These are phyloP conservation scores for Diphyllodes magnificus DNA, from an alignment of 2,113 vertebrate species.

Conservation along the genomic window DNA sequence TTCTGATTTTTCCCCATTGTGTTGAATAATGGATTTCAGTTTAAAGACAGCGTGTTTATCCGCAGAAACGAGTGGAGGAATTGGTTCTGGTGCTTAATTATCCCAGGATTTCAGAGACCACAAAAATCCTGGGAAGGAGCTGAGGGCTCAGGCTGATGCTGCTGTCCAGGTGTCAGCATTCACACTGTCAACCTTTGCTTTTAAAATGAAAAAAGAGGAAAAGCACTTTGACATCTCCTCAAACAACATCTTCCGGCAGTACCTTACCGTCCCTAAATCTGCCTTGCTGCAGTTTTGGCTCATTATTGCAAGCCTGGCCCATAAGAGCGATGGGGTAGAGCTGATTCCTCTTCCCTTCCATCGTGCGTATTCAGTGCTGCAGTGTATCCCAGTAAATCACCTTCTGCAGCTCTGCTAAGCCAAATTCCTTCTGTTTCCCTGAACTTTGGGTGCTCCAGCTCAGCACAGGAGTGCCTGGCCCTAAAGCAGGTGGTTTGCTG, in stretches of 20 bases:
- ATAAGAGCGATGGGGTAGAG: accelerated
- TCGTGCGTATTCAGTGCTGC: accelerated
- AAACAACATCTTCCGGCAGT: neutral
- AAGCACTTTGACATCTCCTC: neutral
- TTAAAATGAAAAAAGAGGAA: neutral
- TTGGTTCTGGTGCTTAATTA: neutral
- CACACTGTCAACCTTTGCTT: neutral
- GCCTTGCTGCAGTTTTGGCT: neutral
- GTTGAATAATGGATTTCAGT: neutral
- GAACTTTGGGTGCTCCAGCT: neutral
- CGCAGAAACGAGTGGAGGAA: neutral
- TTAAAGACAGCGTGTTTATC: neutral
- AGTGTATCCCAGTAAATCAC: accelerated
- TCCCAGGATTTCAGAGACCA: accelerated
- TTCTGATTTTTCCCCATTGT: neutral
- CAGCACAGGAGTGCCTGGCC: neutral
- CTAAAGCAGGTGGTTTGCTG: neutral
- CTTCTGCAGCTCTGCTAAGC: neutral
- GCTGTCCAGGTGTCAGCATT: neutral
- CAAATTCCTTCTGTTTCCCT: neutral
- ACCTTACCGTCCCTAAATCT: neutral
- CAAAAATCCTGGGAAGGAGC: neutral
- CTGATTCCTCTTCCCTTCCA: neutral
- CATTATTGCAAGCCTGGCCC: neutral
- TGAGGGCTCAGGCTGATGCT: neutral